These are phyloP conservation scores for Semicossyphus pulcher DNA, from an alignment of 2,113 vertebrate genomes.

Conservation along the genomic window DNA sequence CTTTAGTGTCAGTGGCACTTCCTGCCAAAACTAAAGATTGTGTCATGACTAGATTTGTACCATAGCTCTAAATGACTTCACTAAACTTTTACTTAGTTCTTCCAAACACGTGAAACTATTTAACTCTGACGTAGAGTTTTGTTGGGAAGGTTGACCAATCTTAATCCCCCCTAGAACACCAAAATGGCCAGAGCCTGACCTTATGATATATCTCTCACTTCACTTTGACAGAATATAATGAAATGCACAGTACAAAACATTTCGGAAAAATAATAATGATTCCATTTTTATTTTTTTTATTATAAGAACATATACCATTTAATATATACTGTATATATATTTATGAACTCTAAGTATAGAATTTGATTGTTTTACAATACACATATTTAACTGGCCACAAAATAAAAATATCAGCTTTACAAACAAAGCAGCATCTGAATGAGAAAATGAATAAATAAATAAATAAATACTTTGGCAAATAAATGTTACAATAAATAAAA, in stretches of 20 bases:
- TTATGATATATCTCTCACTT: background rate
- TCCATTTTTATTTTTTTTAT: conserved; percentile 81
- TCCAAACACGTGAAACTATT: too few species aligned
- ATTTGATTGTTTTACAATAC: conserved; percentile 76
- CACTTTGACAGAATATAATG: conserved; percentile 9
- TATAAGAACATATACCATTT: conserved; percentile 84
- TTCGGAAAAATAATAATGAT: conserved; percentile 78
- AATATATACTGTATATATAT: conserved; percentile 68
- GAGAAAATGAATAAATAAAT: conserved; percentile 61
- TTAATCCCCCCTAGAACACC: too few species aligned
- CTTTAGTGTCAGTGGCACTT: too few species aligned
- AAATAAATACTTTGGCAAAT: conserved; percentile 61
- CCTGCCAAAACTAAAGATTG: too few species aligned
- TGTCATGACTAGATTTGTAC: background rate
- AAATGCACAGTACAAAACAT: conserved; percentile 47
- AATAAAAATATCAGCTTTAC: conserved; percentile 77
- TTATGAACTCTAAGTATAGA: conserved; percentile 65
- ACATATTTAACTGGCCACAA: conserved; percentile 73
- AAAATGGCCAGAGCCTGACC: too few species aligned
- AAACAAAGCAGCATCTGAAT: conserved; percentile 77
- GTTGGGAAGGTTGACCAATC: too few species aligned
- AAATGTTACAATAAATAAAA: conserved; percentile 68
- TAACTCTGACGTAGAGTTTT: too few species aligned
- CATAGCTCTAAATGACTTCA: background rate
- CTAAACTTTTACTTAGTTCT: too few species aligned